Base-by-base conservation (phyloP, 2,113 vertebrate genomes). In the Glaucidium brasilianum region DNA sequence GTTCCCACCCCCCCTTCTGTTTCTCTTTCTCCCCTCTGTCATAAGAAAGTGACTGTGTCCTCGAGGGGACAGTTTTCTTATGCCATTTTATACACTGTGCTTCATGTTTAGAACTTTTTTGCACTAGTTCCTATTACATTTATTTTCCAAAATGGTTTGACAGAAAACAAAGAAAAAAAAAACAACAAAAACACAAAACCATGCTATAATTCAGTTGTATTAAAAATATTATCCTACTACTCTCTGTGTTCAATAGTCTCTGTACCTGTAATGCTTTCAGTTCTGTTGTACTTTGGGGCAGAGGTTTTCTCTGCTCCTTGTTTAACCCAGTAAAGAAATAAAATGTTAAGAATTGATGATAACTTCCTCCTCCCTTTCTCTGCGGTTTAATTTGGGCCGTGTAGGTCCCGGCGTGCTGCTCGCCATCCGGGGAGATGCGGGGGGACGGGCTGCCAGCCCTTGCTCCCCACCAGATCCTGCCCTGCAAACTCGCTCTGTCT, bases 41-140 rank as follows among this genome's bases (percentile, higher is more conserved):
- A 97, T 97, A 97, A 97, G 97, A 96, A 97, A 94, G 96, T 97
- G 97, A 97, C 97, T 97, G 96, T 97, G 94, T 97, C 96, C 98
- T 97, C 75, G 79, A 92, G 97, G 97, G 96, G 97, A 97, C 97
- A 78, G 96, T 97, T 98, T 98, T 98, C 98, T 98, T 98, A 98
- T 98, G 98, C 97, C 97, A 97, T 98, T 98, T 98, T 98, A 97
- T 98, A 98, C 98, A 98, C 98, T 98, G 98, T 98, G 98, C 98
- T 98, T 98, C 97, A 98, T 98, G 98, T 98, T 98, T 98, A 98
- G 98, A 97, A 98, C 98, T 98, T 98, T 98, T 98, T 98, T 98
- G 98, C 98, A 98, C 98, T 98, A 98, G 98, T 98, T 98, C 98
- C 98, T 97, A 97, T 97, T 96, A 98, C 97, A 97, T 98, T 98